Conservation (phyloP, 2,888 invertebrate genomes). For the Tinea semifulvella region DNA sequence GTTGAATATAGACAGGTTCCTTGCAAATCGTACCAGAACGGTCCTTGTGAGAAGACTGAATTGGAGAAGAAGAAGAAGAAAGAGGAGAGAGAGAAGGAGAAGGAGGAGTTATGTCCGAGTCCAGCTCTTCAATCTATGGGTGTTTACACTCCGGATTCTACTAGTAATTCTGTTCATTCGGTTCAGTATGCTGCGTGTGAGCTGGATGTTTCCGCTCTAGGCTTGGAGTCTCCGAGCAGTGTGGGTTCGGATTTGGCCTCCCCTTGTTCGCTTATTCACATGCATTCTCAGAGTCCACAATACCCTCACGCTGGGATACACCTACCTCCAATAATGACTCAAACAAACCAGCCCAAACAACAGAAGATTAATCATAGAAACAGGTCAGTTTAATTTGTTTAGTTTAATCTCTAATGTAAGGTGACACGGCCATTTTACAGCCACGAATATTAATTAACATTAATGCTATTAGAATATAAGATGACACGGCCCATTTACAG, state of each 20-base stretch:
- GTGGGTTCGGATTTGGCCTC: slow-evolving; percentile 87
- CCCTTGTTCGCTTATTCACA: slow-evolving; percentile 77
- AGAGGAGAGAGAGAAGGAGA: slow-evolving; percentile 51
- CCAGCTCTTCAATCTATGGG: slow-evolving; percentile 82
- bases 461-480: too few species aligned
- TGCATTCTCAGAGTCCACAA: slow-evolving; percentile 65
- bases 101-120: slow-evolving; percentile 56
- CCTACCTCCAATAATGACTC: slow-evolving; percentile 16
- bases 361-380: slow-evolving; percentile 60
- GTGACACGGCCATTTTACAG: too few species aligned
- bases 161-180: slow-evolving; percentile 83
- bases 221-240: slow-evolving; percentile 88
- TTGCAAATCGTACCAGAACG: slow-evolving; percentile 47
- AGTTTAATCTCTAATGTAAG: too few species aligned
- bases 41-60: slow-evolving; percentile 44
- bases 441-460: too few species aligned
- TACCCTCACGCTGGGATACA: slow-evolving; percentile 43
- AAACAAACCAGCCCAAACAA: slow-evolving; percentile 54
- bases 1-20: slow-evolving; percentile 51
- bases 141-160: slow-evolving; percentile 86
- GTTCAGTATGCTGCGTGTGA: slow-evolving; percentile 83
- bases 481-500: too few species aligned
- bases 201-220: slow-evolving; percentile 83
- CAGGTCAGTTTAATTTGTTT: slow-evolving; percentile 40
- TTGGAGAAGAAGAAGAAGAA: slow-evolving; percentile 59